These are phyloP conservation scores for Lacanobia oleracea DNA, from an alignment of 2,888 invertebrate species.

Conservation along the genomic window DNA sequence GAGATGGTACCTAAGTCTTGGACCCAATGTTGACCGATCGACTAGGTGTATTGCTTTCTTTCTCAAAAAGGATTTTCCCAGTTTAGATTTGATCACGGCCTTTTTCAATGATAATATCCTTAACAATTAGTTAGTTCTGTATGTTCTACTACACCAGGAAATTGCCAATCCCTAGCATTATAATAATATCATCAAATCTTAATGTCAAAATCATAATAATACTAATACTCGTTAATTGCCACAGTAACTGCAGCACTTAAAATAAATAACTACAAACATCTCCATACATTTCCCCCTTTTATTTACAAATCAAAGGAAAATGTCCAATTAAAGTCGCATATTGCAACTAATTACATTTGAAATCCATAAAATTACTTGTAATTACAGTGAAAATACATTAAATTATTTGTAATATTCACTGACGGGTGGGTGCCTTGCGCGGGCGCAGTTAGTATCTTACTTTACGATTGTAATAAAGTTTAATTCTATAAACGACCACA, in stretches of 20 bases:
- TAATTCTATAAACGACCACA: slow-evolving; percentile 62
- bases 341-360: slow-evolving; percentile 34
- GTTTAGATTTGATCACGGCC: too few species aligned
- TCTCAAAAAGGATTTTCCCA: too few species aligned
- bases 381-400: slow-evolving; percentile 44
- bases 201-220: too few species aligned
- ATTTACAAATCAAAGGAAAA: slow-evolving; percentile 41
- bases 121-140: too few species aligned
- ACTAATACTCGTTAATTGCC: too few species aligned
- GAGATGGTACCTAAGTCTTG: too few species aligned
- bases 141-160: too few species aligned
- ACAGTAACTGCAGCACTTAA: not conserved
- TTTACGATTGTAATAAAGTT: slow-evolving; percentile 66
- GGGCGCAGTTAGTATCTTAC: slow-evolving; percentile 36
- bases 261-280: slow-evolving; percentile 1
- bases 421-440: slow-evolving; percentile 28
- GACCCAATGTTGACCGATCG: too few species aligned
- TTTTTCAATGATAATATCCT: too few species aligned
- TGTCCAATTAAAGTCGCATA: slow-evolving; percentile 25
- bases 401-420: slow-evolving; percentile 44
- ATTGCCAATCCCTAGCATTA: too few species aligned
- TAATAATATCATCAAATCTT: too few species aligned
- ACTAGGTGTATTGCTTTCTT: too few species aligned
- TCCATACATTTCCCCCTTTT: not conserved
- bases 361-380: slow-evolving; percentile 48